Conservation (phyloP, 37 sponge, comb jelly and placozoan species). For the Ephydatia muelleri region DNA sequence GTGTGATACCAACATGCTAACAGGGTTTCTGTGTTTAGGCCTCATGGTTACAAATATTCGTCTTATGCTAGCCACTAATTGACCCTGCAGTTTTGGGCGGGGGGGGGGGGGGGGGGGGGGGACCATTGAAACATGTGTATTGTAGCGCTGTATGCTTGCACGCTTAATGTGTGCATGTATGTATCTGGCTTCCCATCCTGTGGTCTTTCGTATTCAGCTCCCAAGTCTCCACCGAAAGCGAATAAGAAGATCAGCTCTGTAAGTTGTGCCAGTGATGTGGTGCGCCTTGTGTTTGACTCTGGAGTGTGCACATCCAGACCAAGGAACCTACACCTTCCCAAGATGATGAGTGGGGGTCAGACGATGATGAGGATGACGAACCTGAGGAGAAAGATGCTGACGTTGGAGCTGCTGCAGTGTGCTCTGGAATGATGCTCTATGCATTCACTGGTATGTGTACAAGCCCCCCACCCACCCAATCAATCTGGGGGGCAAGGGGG, state of each 20-base stretch:
- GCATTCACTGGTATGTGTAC: conserved; percentile 47
- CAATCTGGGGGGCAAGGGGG: neutral
- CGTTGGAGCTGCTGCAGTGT: neutral
- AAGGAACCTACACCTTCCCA: too few species aligned
- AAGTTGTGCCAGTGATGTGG: too few species aligned
- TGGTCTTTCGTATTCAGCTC: too few species aligned
- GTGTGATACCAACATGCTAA: neutral
- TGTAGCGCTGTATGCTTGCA: too few species aligned
- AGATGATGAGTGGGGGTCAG: neutral
- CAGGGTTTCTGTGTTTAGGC: neutral
- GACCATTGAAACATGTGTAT: neutral
- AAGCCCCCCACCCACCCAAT: too few species aligned
- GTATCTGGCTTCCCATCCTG: neutral
- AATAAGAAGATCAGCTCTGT: too few species aligned
- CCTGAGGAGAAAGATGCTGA: conserved; percentile 37
- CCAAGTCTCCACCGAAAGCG: too few species aligned
- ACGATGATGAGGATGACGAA: conserved; percentile 2
- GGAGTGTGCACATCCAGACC: neutral
- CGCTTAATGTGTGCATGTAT: neutral
- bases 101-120: neutral
- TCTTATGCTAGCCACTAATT: neutral
- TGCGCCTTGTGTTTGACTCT: neutral
- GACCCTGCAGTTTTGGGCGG: neutral
- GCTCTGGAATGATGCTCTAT: conserved; percentile 33
- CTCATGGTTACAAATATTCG: neutral